A percentile compares a stretch with the other conserved stretches of the same genome.
Conservation (phyloP, 2,113 vertebrate genomes). For the Paraplagusia blochii region DNA sequence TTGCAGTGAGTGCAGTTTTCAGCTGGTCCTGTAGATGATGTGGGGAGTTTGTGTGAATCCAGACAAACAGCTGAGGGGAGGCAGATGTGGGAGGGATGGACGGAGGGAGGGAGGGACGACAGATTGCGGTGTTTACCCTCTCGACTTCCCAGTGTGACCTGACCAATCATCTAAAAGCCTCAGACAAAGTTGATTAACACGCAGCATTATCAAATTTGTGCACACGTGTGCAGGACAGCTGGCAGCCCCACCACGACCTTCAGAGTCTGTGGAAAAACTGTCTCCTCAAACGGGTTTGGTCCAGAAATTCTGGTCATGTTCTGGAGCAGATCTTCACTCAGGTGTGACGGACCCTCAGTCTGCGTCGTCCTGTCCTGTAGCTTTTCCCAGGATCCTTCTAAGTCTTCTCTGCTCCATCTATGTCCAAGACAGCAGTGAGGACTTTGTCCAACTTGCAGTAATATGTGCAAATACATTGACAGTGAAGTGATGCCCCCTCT, state of each 20-base stretch:
- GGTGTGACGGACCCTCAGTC: not conserved
- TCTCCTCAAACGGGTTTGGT: not conserved
- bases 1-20: slow-evolving; percentile 11
- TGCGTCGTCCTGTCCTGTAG: slow-evolving; percentile 2
- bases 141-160: slow-evolving; percentile 43
- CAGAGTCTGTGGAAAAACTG: slow-evolving; percentile 25
- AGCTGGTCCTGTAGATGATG: not conserved
- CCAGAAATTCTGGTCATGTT: not conserved
- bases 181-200: slow-evolving; percentile 56
- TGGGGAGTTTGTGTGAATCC: slow-evolving; percentile 22
- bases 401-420: not conserved
- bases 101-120: not conserved
- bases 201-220: slow-evolving; percentile 1
- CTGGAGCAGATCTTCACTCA: not conserved
- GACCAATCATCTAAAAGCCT: slow-evolving; percentile 63
- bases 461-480: no score
- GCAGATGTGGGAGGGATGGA: not conserved
- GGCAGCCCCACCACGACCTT: slow-evolving; percentile 32
- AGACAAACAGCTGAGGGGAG: not conserved
- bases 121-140: slow-evolving; percentile 30
- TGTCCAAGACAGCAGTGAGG: slow-evolving; percentile 5
- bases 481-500: no score
- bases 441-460: slow-evolving; percentile 10
- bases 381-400: not conserved
- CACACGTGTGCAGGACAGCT: not conserved